Base-by-base conservation (phyloP, 2,797 vertebrate species). In the Chiroxiphia lanceolata region DNA sequence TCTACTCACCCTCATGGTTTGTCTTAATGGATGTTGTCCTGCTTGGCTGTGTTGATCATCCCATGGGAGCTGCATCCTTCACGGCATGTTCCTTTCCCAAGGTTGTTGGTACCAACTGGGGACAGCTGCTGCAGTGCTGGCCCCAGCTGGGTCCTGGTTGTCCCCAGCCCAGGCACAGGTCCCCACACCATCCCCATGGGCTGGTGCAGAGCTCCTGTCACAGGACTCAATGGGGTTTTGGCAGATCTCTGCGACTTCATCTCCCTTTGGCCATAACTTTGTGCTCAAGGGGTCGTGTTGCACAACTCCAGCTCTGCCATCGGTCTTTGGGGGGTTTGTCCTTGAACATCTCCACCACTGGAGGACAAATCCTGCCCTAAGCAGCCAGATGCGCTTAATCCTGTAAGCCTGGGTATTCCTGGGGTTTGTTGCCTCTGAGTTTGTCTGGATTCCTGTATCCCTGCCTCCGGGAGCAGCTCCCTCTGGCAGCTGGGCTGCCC, bases 401-500 rank as follows among this genome's bases (percentile, higher is more conserved):
- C 47, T 34, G 11, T 36, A 45, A 74, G 3, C 23, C 18, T 18
- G 7, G n/a, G 9, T 45, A 2, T 69, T 42, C 26, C 29, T 48
- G 77, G 54, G 38, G 0, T 25, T 50, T 81, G n/a, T 25, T 72
- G 42, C 61, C 22, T n/a, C 45, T 56, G 70, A 40, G 3, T 71
- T 71, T 83, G 50, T 15, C 10, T n/a, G 74, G 51, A 36, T 78
- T 67, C 27, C 85, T 71, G 44, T 57, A 11, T 69, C 64, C 45
- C 61, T 47, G 16, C 20, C 71, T 29, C 19, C 1, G 4, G 56
- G 64, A 71, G 56, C 1, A 0, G 45, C 47, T 78, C 61, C 56
- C 20, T 74, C 16, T 0, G 0, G 65, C 68, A 40, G 70, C 18
- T 0, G 1, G n/a, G 61, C 63, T n/a, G n/a, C 3, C 38, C 48